Evolutionary conservation across 2,888 invertebrate genomes (phyloP).

Genomic region (Mimumesa dahlbomi): DNA sequence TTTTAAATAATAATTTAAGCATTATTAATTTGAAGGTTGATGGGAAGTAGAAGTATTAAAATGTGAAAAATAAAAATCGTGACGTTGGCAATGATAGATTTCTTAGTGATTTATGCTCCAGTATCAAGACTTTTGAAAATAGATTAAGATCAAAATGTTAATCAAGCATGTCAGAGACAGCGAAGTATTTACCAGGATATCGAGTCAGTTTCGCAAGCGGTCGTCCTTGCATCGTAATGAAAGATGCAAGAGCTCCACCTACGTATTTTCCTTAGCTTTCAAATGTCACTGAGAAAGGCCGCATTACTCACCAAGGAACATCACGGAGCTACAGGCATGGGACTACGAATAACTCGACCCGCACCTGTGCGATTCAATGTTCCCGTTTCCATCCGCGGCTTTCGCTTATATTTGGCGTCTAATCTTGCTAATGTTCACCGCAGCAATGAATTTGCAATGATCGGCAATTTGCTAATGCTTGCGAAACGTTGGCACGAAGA

Average conservation of each 20-base stretch:
- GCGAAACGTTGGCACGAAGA: conserved; percentile 4
- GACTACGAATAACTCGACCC: conserved; percentile 35
- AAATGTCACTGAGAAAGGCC: conserved; percentile 70
- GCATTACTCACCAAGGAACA: conserved; percentile 55
- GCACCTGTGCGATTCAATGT: conserved; percentile 53
- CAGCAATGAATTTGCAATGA: conserved; percentile 25
- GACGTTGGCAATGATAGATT: no score
- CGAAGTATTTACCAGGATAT: conserved; percentile 24
- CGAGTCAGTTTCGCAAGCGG: conserved; percentile 20
- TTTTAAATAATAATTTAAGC: no score
- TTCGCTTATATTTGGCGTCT: conserved; percentile 18
- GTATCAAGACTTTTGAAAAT: no score
- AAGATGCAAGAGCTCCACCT: conserved; percentile 64
- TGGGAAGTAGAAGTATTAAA: no score
- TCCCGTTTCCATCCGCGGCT: conserved; percentile 12
- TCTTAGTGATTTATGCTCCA: no score
- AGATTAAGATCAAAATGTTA: no score
- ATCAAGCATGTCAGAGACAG: no score
- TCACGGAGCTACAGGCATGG: conserved; percentile 24
- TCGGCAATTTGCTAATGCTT: conserved; percentile 28
- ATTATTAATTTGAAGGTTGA: no score
- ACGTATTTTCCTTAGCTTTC: conserved; percentile 62
- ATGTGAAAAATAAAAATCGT: no score
- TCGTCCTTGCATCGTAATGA: conserved; percentile 66
- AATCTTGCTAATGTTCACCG: conserved; percentile 7